Conservation (phyloP, 2,797 vertebrate species). For the Myotis planiceps region DNA sequence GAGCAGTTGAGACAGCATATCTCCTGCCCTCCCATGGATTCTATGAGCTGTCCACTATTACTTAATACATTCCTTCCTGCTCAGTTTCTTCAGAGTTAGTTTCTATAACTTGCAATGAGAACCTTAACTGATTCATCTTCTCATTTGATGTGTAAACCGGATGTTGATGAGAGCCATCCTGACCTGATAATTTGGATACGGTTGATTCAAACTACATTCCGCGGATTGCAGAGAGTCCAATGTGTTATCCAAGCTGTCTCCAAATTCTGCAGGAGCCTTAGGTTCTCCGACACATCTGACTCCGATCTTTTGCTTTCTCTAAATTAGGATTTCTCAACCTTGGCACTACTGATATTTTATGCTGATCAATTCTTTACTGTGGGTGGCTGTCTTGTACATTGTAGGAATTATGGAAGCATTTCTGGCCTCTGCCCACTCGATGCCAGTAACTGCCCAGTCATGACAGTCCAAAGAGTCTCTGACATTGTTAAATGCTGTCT, state of each 20-base stretch:
- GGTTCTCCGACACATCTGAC: background rate
- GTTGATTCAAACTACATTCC: background rate
- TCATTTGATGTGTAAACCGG: background rate
- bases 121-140: background rate
- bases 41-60: background rate
- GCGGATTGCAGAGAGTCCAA: background rate
- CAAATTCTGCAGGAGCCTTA: background rate
- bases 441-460: background rate
- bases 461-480: background rate
- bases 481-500: background rate
- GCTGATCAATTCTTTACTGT: background rate
- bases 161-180: background rate
- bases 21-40: background rate
- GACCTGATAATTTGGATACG: background rate
- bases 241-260: background rate
- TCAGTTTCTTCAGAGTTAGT: background rate
- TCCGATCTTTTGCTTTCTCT: background rate
- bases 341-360: background rate
- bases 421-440: background rate
- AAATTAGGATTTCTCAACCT: background rate
- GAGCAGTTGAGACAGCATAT: background rate
- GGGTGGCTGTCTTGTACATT: background rate
- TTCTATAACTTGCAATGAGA: constrained; percentile 2
- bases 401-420: background rate
- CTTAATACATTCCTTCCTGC: background rate